Base-by-base conservation (phyloP, 2,113 vertebrate species). In the Rhodinocichla rosea region DNA sequence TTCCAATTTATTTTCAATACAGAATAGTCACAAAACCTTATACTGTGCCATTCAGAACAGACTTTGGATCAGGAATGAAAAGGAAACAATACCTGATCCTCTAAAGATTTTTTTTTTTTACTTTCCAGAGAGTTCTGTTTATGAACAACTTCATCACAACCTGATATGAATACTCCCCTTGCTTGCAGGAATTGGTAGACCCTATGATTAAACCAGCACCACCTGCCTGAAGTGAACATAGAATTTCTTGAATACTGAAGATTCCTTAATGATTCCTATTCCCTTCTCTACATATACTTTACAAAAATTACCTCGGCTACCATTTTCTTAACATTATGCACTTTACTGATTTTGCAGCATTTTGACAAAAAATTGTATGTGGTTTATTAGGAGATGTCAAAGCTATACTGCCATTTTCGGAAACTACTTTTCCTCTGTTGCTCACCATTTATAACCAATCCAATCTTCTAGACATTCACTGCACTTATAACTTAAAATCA, bases 401-500 rank as follows among this genome's bases (percentile, higher is more conserved):
- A 91, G 56, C 26, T 74, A 83, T 79, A 96, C 88, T 85, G 94
- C 83, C 75, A 89, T 97, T 97, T 97, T 96, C 69, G 74, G 97
- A 95, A 97, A 97, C 95, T 94, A 93, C 94, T 97, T 94, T 97
- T 97, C 91, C 93, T 97, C 96, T 96, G 82, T 81, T 97, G 96
- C 89, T 97, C 95, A 92, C 92, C 87, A 92, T 95, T 95, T 97
- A 97, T 97, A 97, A 97, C 89, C 95, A 95, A 95, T 87, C 96
- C 97, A 95, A 93, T 97, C 96, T 97, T 95, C 94, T 70, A 97
- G 95, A 95, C 94, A 93, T 98, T 94, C 96, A 89, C 63, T 97
- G 90, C 95, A 98, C 97, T 94, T 97, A 96, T 97, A 97, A 98
- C 98, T 98, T 95, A 97, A 87, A 98, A 96, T 97, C 97, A 98